Evolutionary conservation across 2,113 vertebrate species (phyloP).

Genomic region (Neogale vison): DNA sequence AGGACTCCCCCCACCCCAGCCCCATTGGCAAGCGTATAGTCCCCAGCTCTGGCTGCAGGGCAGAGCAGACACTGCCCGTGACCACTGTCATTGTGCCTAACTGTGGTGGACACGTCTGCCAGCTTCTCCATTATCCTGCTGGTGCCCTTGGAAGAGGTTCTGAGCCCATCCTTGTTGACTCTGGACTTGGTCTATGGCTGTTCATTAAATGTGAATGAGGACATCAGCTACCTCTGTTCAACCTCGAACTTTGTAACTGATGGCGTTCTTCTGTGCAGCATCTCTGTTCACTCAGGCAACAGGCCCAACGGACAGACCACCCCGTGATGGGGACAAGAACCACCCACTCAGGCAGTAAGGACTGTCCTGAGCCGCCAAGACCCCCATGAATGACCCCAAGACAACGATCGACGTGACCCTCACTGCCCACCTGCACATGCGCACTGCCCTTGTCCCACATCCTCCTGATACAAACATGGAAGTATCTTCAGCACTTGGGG

Average conservation of each 20-base stretch:
- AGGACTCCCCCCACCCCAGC: background rate
- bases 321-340: no score
- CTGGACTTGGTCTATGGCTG: slow-evolving; percentile 8
- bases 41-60: rapidly evolving
- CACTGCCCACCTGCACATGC: background rate
- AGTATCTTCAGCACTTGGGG: background rate
- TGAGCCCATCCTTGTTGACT: background rate
- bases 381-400: background rate
- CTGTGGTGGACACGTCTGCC: rapidly evolving
- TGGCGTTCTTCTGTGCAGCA: background rate
- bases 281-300: background rate
- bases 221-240: background rate
- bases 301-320: background rate
- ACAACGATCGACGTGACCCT: background rate
- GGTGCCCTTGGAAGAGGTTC: background rate
- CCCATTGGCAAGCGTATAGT: background rate
- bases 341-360: background rate
- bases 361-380: background rate
- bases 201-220: slow-evolving; percentile 29
- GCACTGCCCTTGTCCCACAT: background rate
- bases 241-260: background rate
- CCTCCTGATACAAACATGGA: background rate
- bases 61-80: background rate
- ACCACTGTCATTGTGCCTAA: rapidly evolving
- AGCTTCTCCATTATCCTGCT: background rate